phyloP scores from a whole-genome alignment of 2,113 vertebrate species.

The Colaptes auratus region DNA sequence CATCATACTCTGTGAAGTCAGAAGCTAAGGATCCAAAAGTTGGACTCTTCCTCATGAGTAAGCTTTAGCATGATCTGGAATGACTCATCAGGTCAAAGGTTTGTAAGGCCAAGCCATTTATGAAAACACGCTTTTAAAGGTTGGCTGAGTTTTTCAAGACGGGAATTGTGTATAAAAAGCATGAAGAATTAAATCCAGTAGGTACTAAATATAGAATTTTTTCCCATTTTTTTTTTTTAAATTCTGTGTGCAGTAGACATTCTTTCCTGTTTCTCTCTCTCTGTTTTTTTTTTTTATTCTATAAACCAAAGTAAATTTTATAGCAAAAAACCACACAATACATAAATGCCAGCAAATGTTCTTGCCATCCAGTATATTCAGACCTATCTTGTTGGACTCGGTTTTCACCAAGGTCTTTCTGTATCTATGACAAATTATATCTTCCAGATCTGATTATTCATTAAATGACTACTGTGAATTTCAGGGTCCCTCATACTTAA shows the following conservation, averaged over 20 bases:
- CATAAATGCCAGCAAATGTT: not conserved
- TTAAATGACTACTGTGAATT: constrained; percentile 38
- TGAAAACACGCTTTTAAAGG: constrained; percentile 1
- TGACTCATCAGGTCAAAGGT: constrained; percentile 43
- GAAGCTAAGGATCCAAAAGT: constrained; percentile 33
- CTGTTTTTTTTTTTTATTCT: not conserved
- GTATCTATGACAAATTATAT: constrained; percentile 27
- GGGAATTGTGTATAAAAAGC: not conserved
- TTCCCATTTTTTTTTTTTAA: not conserved
- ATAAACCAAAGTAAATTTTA: not conserved
- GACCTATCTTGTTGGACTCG: constrained; percentile 5
- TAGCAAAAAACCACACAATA: not conserved
- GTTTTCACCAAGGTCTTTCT: constrained; percentile 13
- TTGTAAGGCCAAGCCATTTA: not conserved
- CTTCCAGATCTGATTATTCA: constrained; percentile 37
- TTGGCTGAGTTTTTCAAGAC: not conserved
- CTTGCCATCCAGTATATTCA: not conserved
- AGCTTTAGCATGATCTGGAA: constrained; percentile 11
- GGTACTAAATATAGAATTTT: not conserved
- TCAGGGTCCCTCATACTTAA: constrained; percentile 18
- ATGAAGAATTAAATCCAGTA: not conserved
- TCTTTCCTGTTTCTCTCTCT: not conserved
- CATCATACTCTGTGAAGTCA: constrained; percentile 34
- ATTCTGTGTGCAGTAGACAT: not conserved
- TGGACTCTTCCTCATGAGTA: constrained; percentile 52